Conservation (phyloP, 2,888 invertebrate genomes). For the Miltochrista miniata region DNA sequence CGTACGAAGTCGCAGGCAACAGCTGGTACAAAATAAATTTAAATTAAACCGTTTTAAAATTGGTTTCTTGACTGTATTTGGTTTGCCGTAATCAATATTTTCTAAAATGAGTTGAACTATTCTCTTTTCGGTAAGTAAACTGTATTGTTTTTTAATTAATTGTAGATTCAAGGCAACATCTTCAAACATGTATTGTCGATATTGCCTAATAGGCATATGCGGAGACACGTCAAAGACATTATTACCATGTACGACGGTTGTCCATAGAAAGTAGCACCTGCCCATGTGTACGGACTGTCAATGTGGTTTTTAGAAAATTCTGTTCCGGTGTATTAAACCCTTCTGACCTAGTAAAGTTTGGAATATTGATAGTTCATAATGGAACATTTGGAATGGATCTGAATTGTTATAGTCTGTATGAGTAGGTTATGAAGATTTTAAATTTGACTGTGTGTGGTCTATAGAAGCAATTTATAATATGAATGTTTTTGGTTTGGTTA, state of each 20-base stretch:
- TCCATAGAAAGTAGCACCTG: constrained; percentile 70
- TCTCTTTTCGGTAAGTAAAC: no score
- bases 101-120: no score
- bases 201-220: constrained; percentile 69
- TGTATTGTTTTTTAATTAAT: neutral
- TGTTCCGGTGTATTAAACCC: constrained; percentile 65
- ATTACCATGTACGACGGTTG: constrained; percentile 65
- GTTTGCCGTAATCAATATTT: no score
- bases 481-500: no score
- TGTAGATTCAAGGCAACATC: neutral
- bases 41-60: no score
- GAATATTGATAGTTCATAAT: constrained; percentile 31
- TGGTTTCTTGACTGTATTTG: no score
- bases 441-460: neutral
- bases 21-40: no score
- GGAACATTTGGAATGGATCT: constrained; percentile 8
- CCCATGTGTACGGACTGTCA: constrained; percentile 69
- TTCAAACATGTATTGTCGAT: constrained; percentile 36
- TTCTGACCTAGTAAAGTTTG: constrained; percentile 40
- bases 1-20: no score
- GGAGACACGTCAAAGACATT: constrained; percentile 48
- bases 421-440: no score
- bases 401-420: neutral
- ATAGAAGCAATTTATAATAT: neutral
- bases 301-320: constrained; percentile 66